These are phyloP conservation scores for Miniopterus natalensis DNA, from an alignment of 2,113 vertebrate species.

Conservation along the genomic window DNA sequence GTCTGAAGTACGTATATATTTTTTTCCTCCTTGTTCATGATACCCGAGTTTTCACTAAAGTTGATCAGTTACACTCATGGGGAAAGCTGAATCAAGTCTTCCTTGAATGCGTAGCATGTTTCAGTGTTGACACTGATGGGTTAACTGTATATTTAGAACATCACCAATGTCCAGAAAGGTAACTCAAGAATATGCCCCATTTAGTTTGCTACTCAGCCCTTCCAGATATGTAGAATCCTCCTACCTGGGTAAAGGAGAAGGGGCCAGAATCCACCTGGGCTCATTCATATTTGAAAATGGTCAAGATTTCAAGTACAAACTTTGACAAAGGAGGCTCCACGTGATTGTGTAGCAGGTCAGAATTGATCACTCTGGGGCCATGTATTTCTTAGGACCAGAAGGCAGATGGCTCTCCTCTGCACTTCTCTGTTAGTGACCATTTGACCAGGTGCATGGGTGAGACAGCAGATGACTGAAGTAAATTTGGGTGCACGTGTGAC, in stretches of 20 bases:
- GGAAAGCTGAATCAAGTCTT: neutral
- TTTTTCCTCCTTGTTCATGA: constrained; percentile 48
- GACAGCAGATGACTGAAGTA: neutral
- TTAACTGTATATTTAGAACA: constrained; percentile 37
- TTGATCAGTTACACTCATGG: neutral
- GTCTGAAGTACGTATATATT: constrained; percentile 85
- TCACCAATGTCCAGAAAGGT: constrained; percentile 1
- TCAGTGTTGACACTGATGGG: neutral
- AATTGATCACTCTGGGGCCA: neutral
- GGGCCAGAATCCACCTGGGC: neutral
- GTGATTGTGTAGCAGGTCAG: neutral
- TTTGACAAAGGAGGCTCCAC: neutral
- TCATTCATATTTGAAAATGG: constrained; percentile 28
- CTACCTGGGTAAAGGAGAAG: neutral
- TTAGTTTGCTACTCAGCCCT: neutral
- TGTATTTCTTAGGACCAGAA: constrained; percentile 29
- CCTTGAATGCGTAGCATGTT: constrained; percentile 1
- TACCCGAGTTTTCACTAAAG: neutral
- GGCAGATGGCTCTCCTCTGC: neutral
- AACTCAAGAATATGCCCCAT: neutral
- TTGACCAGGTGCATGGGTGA: neutral
- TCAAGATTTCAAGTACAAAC: neutral
- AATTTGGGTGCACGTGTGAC: neutral
- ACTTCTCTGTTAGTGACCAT: constrained; percentile 19
- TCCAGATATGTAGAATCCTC: neutral